These are phyloP conservation scores for Prinia subflava DNA, from an alignment of 2,113 vertebrate species.

Conservation along the genomic window DNA sequence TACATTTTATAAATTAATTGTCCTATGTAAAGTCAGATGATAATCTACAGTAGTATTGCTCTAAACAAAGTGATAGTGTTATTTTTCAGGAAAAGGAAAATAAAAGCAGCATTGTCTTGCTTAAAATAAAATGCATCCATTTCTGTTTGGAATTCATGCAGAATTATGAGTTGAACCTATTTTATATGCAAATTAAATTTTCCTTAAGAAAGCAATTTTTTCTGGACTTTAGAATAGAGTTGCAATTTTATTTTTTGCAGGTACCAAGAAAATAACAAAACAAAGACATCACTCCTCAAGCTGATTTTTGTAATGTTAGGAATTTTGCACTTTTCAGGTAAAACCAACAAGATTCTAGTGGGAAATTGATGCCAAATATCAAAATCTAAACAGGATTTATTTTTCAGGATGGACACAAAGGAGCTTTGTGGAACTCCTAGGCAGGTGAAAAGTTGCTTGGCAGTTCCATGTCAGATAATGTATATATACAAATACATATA, in stretches of 20 bases:
- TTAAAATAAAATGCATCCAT: background rate
- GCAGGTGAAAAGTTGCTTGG: background rate
- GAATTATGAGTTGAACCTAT: background rate
- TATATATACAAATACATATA: rapidly evolving
- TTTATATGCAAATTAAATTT: background rate
- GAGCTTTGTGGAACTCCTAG: background rate
- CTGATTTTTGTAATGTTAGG: background rate
- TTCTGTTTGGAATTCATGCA: background rate
- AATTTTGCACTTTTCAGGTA: background rate
- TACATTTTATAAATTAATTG: background rate
- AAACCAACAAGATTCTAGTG: background rate
- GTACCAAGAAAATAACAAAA: background rate
- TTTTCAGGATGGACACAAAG: background rate
- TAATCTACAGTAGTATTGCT: background rate
- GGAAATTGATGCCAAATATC: background rate
- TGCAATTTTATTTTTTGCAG: background rate
- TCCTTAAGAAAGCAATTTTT: background rate
- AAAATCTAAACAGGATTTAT: background rate
- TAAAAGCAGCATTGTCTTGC: background rate
- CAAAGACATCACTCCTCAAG: background rate
- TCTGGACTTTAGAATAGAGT: background rate
- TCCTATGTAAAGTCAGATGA: background rate
- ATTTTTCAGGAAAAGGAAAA: background rate
- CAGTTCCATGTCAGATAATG: background rate
- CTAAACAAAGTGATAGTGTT: background rate